Conservation (phyloP, 2,797 vertebrate genomes). For the Cynopterus sphinx region DNA sequence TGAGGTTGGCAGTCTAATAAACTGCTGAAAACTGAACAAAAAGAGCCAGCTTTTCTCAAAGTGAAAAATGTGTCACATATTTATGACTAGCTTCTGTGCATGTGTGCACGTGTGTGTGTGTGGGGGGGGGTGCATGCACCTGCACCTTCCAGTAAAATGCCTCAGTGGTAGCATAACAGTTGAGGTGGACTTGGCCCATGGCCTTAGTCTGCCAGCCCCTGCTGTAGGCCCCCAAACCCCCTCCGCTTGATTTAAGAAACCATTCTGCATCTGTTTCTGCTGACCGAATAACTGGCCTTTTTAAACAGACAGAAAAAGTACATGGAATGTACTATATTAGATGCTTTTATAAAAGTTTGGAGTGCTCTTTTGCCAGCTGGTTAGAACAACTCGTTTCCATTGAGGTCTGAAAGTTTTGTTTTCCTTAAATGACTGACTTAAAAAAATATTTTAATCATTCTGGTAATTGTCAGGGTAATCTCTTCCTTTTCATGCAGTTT, state of each 20-base stretch:
- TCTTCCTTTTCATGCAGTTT: neutral
- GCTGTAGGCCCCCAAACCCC: neutral
- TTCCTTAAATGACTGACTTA: neutral
- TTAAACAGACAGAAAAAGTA: neutral
- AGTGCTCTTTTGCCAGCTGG: neutral
- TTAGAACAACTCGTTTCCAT: neutral
- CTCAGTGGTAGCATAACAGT: neutral
- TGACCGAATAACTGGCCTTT: neutral
- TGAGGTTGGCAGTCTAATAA: constrained; percentile 84
- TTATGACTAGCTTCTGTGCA: neutral
- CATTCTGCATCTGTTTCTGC: neutral
- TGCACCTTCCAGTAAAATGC: neutral
- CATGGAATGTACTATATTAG: neutral
- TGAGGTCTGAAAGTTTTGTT: neutral
- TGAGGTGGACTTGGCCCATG: neutral
- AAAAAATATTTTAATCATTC: constrained; percentile 3
- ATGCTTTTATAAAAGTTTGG: neutral
- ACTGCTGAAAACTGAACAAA: neutral
- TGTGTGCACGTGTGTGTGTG: too few relatives aligned
- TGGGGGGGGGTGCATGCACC: too few relatives aligned
- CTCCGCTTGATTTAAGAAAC: neutral
- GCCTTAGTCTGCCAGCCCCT: neutral
- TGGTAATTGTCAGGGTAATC: neutral
- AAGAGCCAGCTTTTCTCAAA: neutral
- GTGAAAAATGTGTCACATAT: neutral